phyloP scores from a whole-genome alignment of 2,888 invertebrate species.

The Drepana falcataria region DNA sequence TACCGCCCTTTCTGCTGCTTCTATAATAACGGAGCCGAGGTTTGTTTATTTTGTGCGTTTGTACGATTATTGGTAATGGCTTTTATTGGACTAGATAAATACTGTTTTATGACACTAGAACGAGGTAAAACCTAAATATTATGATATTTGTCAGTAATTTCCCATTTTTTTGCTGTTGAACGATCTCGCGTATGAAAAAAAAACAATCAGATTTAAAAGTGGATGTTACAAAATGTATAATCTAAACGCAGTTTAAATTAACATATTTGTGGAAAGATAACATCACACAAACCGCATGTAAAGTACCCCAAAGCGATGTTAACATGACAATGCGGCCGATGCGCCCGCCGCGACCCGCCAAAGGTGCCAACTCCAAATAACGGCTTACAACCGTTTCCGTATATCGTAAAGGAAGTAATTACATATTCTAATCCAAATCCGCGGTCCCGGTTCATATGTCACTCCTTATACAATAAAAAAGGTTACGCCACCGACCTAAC shows the following conservation, averaged over 20 bases:
- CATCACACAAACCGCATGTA: constrained; percentile 23
- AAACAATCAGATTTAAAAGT: too few relatives aligned
- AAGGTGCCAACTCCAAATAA: constrained; percentile 54
- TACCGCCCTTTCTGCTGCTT: constrained; percentile 57
- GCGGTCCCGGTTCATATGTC: constrained; percentile 72
- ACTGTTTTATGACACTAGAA: not conserved
- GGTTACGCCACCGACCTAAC: constrained; percentile 59
- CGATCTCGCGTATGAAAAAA: too few relatives aligned
- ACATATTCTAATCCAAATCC: constrained; percentile 75
- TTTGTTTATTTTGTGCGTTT: constrained; percentile 66
- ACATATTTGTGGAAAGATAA: constrained; percentile 7
- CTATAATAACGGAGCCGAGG: constrained; percentile 65
- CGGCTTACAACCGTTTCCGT: constrained; percentile 68
- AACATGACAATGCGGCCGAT: constrained; percentile 24
- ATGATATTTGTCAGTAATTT: too few relatives aligned
- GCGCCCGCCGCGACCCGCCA: constrained; percentile 27
- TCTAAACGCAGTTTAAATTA: constrained; percentile 1
- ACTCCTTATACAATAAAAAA: constrained; percentile 66
- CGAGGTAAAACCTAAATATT: not conserved
- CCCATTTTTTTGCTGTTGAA: too few relatives aligned
- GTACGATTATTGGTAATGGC: constrained; percentile 51
- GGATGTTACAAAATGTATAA: not conserved
- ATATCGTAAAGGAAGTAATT: constrained; percentile 78
- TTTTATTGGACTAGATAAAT: constrained; percentile 33
- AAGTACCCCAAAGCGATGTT: constrained; percentile 13